These are phyloP conservation scores for Miniopterus natalensis DNA, from an alignment of 2,113 vertebrate genomes.

Conservation along the genomic window DNA sequence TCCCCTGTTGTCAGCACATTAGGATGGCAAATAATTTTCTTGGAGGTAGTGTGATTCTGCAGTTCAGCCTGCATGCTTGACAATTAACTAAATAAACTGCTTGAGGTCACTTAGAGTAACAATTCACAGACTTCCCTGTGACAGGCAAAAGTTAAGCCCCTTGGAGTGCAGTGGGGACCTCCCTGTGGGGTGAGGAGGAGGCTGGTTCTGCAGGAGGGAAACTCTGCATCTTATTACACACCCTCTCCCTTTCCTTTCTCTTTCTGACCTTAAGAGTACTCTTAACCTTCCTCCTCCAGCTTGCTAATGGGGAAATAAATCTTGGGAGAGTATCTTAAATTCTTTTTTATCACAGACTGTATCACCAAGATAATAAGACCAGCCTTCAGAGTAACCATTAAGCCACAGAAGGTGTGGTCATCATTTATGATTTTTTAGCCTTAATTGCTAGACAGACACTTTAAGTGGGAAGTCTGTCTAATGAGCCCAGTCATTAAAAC, in stretches of 20 bases:
- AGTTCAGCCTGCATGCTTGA: conserved; percentile 59
- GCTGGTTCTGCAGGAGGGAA: conserved; percentile 68
- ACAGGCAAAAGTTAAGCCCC: conserved; percentile 74
- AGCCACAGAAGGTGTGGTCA: conserved; percentile 91
- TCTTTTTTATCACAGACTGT: conserved; percentile 90
- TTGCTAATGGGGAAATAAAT: conserved; percentile 91
- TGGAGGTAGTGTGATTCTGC: conserved; percentile 58
- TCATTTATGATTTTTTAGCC: conserved; percentile 89
- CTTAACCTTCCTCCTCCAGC: conserved; percentile 90
- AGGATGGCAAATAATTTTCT: conserved; percentile 74
- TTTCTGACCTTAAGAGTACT: conserved; percentile 89
- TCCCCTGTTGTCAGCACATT: conserved; percentile 75
- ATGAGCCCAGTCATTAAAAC: conserved; percentile 91
- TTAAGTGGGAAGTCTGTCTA: conserved; percentile 91
- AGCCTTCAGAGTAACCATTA: conserved; percentile 91
- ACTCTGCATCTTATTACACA: conserved; percentile 84
- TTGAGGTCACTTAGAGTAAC: conserved; percentile 79
- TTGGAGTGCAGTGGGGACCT: not conserved
- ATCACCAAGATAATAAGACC: conserved; percentile 90
- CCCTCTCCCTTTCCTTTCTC: conserved; percentile 80
- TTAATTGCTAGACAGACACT: conserved; percentile 91
- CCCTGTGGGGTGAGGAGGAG: conserved; percentile 54
- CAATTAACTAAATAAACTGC: conserved; percentile 82
- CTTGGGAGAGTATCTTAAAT: conserved; percentile 90
- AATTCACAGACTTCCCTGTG: conserved; percentile 73